Conservation (phyloP, 2,113 vertebrate species). For the Etheostoma cragini region DNA sequence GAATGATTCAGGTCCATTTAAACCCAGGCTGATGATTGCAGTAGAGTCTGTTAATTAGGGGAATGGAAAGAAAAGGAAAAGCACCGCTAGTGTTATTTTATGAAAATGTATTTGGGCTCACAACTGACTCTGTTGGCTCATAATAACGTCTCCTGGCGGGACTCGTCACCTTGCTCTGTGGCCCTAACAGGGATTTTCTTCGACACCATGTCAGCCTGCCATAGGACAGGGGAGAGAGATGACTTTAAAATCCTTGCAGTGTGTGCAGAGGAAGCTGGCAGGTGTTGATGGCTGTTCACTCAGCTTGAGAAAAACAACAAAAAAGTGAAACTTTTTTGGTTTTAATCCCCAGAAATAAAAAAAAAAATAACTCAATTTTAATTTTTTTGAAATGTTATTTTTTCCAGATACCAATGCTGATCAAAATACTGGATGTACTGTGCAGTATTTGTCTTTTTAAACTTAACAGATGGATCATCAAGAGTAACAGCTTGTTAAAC, state of each 20-base stretch:
- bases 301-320: slow-evolving; percentile 27
- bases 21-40: slow-evolving; percentile 42
- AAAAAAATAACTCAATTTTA: background rate
- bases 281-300: slow-evolving; percentile 46
- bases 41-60: slow-evolving; percentile 37
- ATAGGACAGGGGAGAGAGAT: slow-evolving; percentile 47
- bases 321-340: background rate
- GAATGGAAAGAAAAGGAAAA: slow-evolving; percentile 11
- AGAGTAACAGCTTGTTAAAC: slow-evolving; percentile 19
- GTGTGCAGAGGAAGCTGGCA: slow-evolving; percentile 41
- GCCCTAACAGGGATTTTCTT: slow-evolving; percentile 62
- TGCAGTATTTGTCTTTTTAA: background rate
- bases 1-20: slow-evolving; percentile 44
- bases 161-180: slow-evolving; percentile 58
- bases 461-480: background rate
- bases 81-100: slow-evolving; percentile 9
- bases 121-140: slow-evolving; percentile 39
- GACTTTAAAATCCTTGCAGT: slow-evolving; percentile 42
- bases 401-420: background rate
- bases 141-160: slow-evolving; percentile 54
- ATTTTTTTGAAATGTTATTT: background rate
- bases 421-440: background rate
- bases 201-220: slow-evolving; percentile 64
- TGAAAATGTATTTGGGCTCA: slow-evolving; percentile 42
- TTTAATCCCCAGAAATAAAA: slow-evolving; percentile 1